Base-by-base conservation (phyloP, 2,797 vertebrate species). In the Bradypus variegatus region DNA sequence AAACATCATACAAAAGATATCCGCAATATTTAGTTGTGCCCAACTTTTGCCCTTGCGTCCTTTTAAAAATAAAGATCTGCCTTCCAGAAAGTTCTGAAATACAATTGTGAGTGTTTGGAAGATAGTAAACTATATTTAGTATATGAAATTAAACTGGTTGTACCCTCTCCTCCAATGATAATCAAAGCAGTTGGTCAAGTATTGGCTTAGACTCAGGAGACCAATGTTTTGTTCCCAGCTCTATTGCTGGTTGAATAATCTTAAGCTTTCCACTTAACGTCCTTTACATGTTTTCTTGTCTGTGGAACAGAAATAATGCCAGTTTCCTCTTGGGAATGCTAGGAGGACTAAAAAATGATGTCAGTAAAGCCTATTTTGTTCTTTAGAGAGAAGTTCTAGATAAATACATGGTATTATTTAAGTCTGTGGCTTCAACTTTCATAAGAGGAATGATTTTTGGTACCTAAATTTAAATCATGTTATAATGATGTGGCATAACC, bases 41-140 rank as follows among this genome's bases (percentile, higher is more conserved):
- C 91, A 87, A 91, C 67, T 69, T 94, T 90, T 82, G 45, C 77
- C 83, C 60, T 73, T 10, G 0, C 76, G 45, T 85, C 69, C 80
- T 94, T 94, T 91, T 72, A 83, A 91, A 94, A 88, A 36, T 86
- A 87, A 83, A 86, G 55, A 72, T 64, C 33, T 89, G 53, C 58
- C 86, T 94, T 92, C 64, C 25, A 55, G 90, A 93, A 90, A 84
- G 38, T 82, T 95, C 58, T 79, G 69, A 91, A 88, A 82, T 91
- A 91, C 84, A 92, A 50, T n/a, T 77, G 62, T 86, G 79, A 69
- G 48, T 86, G 36, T 86, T 85, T 50, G 76, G 53, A 91, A 45
- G n/a, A 60, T 3, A 90, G 62, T 84, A 82, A 89, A 92, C 77
- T 19, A 38, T 58, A 88, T 76, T 91, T 92, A 93, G 23, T 87